Percentiles rank a stretch among this genome's conserved stretches.
Conservation (phyloP, 2,888 invertebrate species). For the Pimpla rufipes region DNA sequence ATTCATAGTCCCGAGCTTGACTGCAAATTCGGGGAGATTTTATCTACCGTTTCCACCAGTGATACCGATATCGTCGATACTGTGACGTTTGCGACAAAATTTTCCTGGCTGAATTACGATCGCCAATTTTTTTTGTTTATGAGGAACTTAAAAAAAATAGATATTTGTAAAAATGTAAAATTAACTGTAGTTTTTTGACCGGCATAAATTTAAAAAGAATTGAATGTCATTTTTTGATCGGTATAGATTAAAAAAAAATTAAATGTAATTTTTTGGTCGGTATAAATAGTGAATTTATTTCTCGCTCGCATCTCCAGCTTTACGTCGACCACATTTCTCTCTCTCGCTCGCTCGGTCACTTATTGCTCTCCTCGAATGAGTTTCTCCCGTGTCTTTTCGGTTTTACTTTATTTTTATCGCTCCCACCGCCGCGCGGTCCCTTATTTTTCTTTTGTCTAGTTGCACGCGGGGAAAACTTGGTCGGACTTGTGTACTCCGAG, state of each 20-base stretch:
- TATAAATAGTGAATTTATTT: not conserved
- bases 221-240: too few relatives aligned
- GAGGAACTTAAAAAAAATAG: too few relatives aligned
- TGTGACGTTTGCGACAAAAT: too few relatives aligned
- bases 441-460: conserved; percentile 32
- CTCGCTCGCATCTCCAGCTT: conserved; percentile 6
- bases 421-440: not conserved
- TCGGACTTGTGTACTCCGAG: conserved; percentile 22
- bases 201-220: too few relatives aligned
- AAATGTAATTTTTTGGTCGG: too few relatives aligned
- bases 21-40: not conserved
- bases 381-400: conserved; percentile 23
- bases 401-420: conserved; percentile 49
- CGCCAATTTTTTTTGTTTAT: too few relatives aligned
- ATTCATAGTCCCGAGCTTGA: conserved; percentile 27
- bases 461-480: conserved; percentile 25
- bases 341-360: conserved; percentile 10
- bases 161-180: too few relatives aligned
- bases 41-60: not conserved
- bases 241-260: too few relatives aligned
- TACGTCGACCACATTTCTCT: not conserved
- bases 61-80: not conserved
- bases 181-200: too few relatives aligned
- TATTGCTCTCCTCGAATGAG: conserved; percentile 33
- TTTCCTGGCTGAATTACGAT: too few relatives aligned